Base-by-base conservation (phyloP, 2,888 invertebrate species). In the Ophion costatus region DNA sequence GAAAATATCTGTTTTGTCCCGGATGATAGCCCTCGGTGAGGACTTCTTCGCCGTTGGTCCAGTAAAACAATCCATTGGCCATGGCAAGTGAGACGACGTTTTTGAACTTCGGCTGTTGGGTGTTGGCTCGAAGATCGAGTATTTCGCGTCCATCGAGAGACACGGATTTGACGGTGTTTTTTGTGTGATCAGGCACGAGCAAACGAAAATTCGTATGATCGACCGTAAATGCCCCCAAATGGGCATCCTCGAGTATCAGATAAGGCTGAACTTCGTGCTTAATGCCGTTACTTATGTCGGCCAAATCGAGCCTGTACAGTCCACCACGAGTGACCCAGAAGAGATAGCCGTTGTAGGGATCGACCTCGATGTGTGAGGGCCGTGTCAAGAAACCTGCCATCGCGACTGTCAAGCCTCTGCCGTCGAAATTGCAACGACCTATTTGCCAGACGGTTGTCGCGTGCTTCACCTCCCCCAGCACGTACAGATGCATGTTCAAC, bases 261-360 rank as follows among this genome's bases (percentile, higher is more conserved):
- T 96, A 95, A 0, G 96, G 96, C 76, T 94, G 95, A 0, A 96
- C 90, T 91, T 97, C 96, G 90, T 96, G 96, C 80, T 95, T 96
- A 1, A 96, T 96, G 1, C 96, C 96, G 89, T 97, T 97, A 78
- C 96, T 96, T 71, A 97, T 96, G 88, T 97, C 96, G 0, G 96
- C 96, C 66, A 98, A 94, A 90, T 98, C 98, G 24, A 97, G 92
- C 51, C 97, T 95, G 92, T 96, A 98, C 9, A 98, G 93, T 0
- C 97, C 97, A 6, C 95, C 96, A 45, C 95, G 94, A 38, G 93
- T 93, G 5, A 96, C 95, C 96, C 97, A 98, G 93, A 98, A 98
- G 38, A 98, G 94, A 93, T 97, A 98, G 95, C 98, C 99, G 93
- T 98, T 98, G 90, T 97, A 96, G 51, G 99, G 98, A 94, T 99